Percentiles rank a stretch among this genome's conserved stretches.
Evolutionary conservation across 2,888 invertebrate species (phyloP).

Genomic region (Cheilosia scutellata): DNA sequence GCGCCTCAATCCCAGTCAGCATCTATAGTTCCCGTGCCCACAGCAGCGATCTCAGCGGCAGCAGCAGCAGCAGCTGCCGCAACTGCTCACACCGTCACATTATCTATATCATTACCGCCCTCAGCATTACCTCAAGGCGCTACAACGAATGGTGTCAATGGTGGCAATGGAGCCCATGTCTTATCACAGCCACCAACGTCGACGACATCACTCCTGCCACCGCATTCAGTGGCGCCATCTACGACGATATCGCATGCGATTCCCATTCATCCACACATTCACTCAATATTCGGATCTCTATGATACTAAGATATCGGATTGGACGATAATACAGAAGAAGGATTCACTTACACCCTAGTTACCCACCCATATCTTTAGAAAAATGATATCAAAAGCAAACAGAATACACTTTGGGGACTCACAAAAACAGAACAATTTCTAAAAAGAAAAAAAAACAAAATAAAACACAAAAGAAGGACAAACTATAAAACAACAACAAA

Average conservation of each 20-base stretch:
- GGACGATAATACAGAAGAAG: constrained; percentile 73
- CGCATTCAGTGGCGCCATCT: constrained; percentile 76
- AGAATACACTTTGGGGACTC: constrained; percentile 44
- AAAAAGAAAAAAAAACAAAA: constrained; percentile 36
- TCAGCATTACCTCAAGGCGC: constrained; percentile 77
- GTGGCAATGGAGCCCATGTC: constrained; percentile 76
- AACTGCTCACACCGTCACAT: constrained; percentile 82
- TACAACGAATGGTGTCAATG: constrained; percentile 79
- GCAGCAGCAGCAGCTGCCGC: constrained; percentile 73
- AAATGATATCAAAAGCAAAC: constrained; percentile 26
- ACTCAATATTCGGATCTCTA: constrained; percentile 85
- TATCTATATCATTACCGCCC: constrained; percentile 83
- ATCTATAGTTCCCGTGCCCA: constrained; percentile 75
- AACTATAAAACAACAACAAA: constrained; percentile 65
- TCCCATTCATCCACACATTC: constrained; percentile 83
- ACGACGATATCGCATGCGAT: constrained; percentile 82
- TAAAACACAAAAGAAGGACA: constrained; percentile 35
- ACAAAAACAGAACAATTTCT: constrained; percentile 49
- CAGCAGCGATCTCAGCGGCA: constrained; percentile 76
- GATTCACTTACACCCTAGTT: constrained; percentile 58
- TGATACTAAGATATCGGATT: constrained; percentile 83
- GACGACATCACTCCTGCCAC: constrained; percentile 66
- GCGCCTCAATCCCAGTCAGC: constrained; percentile 68
- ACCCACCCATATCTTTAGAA: constrained; percentile 70
- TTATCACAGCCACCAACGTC: constrained; percentile 73